Percentiles rank a stretch among this genome's conserved stretches.
Evolutionary conservation across 2,888 invertebrate genomes (phyloP).

Genomic region (Aproaerema taeniolella): DNA sequence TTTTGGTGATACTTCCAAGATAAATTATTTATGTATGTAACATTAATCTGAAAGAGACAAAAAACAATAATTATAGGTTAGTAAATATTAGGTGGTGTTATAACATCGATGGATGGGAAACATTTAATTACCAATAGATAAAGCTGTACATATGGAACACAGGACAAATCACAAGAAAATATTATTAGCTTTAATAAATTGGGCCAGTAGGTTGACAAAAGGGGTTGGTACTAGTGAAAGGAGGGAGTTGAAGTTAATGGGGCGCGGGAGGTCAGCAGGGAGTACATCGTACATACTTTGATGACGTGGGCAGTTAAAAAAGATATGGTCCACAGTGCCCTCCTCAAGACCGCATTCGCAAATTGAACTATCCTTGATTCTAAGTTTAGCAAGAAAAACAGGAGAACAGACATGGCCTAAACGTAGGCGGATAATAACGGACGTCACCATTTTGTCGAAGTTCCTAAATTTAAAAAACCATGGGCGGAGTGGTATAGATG

Average conservation of each 20-base stretch:
- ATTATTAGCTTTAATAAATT: not conserved
- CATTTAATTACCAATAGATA: no score
- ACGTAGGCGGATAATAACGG: not conserved
- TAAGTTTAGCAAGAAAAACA: not conserved
- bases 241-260: not conserved
- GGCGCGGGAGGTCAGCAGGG: not conserved
- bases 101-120: no score
- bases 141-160: no score
- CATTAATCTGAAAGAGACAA: no score
- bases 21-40: no score
- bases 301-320: not conserved
- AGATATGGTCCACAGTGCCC: not conserved
- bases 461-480: not conserved
- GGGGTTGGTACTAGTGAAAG: not conserved
- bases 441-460: not conserved
- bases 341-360: not conserved
- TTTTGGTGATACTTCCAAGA: no score
- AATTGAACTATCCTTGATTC: not conserved
- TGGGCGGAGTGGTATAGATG: no score
- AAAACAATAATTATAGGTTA: no score
- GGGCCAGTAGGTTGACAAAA: not conserved
- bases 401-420: not conserved
- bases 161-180: no score
- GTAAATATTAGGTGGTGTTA: no score
- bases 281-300: not conserved